phyloP scores from a whole-genome alignment of 2,113 vertebrate genomes.

The Malurus cyaneus region DNA sequence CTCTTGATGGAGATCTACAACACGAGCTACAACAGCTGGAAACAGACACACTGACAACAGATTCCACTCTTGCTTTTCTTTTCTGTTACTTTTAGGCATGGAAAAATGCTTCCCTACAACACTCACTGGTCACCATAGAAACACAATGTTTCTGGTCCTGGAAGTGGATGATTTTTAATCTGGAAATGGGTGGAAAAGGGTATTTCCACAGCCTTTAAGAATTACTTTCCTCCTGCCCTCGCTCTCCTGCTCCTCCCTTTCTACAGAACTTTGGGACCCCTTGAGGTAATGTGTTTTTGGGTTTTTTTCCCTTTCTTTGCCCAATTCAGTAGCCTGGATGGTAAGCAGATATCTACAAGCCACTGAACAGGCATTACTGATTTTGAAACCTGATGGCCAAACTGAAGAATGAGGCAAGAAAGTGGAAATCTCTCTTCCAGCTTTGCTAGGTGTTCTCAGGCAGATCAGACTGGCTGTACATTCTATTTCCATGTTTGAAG shows the following conservation, averaged over 20 bases:
- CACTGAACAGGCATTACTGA: not conserved
- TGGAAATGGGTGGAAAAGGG: not conserved
- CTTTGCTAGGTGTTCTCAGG: not conserved
- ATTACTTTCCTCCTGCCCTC: not conserved
- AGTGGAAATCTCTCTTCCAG: not conserved
- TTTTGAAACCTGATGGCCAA: not conserved
- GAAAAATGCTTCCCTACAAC: not conserved
- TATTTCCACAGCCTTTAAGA: not conserved
- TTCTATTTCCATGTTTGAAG: not conserved
- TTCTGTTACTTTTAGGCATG: not conserved
- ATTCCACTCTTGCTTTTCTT: not conserved
- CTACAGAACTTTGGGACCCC: not conserved
- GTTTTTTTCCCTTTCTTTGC: not conserved
- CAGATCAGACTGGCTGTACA: not conserved
- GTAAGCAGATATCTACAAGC: not conserved
- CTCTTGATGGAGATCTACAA: not conserved
- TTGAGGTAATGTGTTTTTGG: not conserved
- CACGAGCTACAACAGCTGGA: not conserved
- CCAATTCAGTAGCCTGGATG: not conserved
- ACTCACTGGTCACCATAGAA: not conserved
- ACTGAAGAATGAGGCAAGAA: not conserved
- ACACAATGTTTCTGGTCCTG: not conserved
- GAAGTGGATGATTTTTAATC: not conserved
- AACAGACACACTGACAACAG: not conserved
- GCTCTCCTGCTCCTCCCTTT: not conserved